phyloP scores from a whole-genome alignment of 2,797 vertebrate genomes.

The Lycodopsis pacificus region DNA sequence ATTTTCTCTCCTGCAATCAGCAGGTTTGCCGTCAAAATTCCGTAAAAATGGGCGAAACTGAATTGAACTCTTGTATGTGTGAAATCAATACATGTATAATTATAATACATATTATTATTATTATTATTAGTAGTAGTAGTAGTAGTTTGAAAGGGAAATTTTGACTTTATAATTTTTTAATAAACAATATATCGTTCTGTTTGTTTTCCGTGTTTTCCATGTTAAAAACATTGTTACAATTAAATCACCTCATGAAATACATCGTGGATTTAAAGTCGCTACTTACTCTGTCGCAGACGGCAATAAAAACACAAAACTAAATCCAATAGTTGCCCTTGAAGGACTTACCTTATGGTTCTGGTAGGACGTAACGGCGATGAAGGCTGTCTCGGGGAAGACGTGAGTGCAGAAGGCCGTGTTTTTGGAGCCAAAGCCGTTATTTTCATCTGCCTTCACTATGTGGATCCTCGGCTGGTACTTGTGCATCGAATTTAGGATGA shows the following conservation, averaged over 20 bases:
- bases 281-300: background rate
- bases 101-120: background rate
- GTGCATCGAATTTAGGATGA: conserved; percentile 99
- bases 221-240: conserved; percentile 6
- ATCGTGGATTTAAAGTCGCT: background rate
- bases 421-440: conserved; percentile 98
- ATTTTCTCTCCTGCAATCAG: conserved; percentile 1
- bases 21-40: background rate
- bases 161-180: background rate
- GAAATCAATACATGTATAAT: background rate
- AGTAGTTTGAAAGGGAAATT: background rate
- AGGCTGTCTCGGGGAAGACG: conserved; percentile 95
- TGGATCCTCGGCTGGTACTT: conserved; percentile 98
- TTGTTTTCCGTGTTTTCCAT: background rate
- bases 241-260: conserved; percentile 7
- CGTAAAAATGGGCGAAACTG: background rate
- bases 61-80: background rate
- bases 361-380: conserved; percentile 98
- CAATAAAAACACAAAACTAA: background rate
- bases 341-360: conserved; percentile 96
- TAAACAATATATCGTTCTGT: background rate
- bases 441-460: conserved; percentile 98
- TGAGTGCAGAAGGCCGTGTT: conserved; percentile 99
- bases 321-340: background rate
- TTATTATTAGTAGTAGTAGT: background rate